A percentile compares a stretch with the other conserved stretches of the same genome.
Evolutionary conservation across 2,113 vertebrate species (phyloP).

Genomic region (Platycercus adscitus): DNA sequence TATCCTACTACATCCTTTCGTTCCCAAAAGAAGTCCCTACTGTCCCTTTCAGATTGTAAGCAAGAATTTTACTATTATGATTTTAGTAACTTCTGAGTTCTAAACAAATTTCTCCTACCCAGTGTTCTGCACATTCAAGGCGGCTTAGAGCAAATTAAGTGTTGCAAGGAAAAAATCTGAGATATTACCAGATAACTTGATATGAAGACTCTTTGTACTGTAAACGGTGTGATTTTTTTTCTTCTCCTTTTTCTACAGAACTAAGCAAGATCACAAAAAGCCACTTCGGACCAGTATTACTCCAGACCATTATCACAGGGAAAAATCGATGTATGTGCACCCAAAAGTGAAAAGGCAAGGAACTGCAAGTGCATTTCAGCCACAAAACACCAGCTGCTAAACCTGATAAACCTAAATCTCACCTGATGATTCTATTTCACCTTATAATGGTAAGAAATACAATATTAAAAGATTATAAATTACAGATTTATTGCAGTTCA

Average conservation of each 20-base stretch:
- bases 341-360: background rate
- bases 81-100: background rate
- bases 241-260: background rate
- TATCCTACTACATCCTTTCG: background rate
- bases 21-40: background rate
- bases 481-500: background rate
- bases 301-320: background rate
- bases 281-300: background rate
- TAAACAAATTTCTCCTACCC: background rate
- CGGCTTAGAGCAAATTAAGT: background rate
- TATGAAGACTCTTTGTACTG: background rate
- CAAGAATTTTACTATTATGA: background rate
- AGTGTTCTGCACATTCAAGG: background rate
- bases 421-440: background rate
- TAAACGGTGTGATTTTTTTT: background rate
- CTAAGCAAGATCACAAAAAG: background rate
- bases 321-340: background rate
- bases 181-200: background rate
- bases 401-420: background rate
- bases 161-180: background rate
- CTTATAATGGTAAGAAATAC: background rate
- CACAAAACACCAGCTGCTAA: background rate
- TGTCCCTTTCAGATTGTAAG: background rate
- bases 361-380: background rate
- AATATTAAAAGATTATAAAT: background rate